These are phyloP conservation scores for Conchocele bisecta DNA, from an alignment of 2,888 invertebrate species.

Conservation along the genomic window DNA sequence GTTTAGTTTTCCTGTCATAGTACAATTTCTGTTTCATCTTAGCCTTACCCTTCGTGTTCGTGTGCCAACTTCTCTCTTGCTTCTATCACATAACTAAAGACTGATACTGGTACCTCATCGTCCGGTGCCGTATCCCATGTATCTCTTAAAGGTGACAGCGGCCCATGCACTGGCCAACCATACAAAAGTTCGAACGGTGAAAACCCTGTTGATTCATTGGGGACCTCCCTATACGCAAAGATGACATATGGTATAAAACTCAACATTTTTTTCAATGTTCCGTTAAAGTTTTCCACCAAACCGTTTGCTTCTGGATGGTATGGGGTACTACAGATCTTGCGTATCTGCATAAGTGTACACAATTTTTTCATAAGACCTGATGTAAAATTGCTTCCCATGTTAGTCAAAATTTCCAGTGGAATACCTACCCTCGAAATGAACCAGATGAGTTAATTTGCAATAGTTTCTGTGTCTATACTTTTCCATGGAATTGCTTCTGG, in stretches of 20 bases:
- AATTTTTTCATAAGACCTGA: no score
- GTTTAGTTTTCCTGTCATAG: constrained; percentile 1
- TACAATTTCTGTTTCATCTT: background rate
- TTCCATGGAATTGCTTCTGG: background rate
- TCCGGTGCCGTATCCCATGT: background rate
- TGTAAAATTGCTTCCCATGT: no score
- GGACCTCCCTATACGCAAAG: constrained; percentile 4
- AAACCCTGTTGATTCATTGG: constrained; percentile 3
- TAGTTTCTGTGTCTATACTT: background rate
- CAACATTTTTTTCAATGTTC: constrained; percentile 4
- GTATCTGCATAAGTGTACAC: no score
- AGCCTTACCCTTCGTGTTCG: background rate
- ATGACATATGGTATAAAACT: background rate
- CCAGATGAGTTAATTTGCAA: background rate
- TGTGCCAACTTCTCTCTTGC: background rate
- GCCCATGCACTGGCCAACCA: background rate
- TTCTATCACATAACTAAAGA: background rate
- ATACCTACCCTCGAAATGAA: background rate
- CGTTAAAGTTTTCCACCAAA: no score
- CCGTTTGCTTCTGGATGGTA: constrained; percentile 5
- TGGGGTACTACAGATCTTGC: no score
- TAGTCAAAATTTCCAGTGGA: background rate
- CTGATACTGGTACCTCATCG: background rate
- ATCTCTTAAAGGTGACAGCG: background rate
- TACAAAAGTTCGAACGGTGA: background rate